Base-by-base conservation (phyloP, 2,797 vertebrate species). In the Selene dorsalis region DNA sequence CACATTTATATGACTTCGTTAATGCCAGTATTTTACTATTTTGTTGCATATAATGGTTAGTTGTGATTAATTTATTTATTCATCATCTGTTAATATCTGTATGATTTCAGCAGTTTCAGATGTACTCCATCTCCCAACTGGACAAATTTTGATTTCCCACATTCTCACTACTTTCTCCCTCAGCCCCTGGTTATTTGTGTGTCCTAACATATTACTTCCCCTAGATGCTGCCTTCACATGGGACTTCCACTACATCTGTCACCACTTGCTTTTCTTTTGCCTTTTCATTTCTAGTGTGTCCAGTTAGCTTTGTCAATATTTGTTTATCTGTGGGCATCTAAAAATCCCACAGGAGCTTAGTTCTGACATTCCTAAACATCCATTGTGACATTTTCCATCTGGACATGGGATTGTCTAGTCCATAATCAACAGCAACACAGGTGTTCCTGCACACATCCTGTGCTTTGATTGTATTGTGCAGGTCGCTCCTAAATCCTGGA, bases 241-340 rank as follows among this genome's bases (percentile, higher is more conserved):
- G 60, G 67, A 75, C 3, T 10, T 18, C 39, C 18, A 26, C 41
- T 43, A 14, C 32, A 18, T 78, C 65, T 78, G 26, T 77, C 57
- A 28, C 35, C 58, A 50, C 24, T 59, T 75, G 41, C 20, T 67
- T 69, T 74, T 62, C 17, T 55, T 17, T 24, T 61, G 6, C 22
- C 24, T 62, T 1, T 64, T 14, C 11, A 57, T 73, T 50, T 78
- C 43, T 30, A 62, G 38, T 57, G 45, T 24, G 63, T 76, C 52
- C 57, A 67, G 14, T 72, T 59, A 41, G 24, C 48, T 63, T 60
- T 48, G 35, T 73, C 60, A 82, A 67, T 67, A 82, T 80, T 77
- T 79, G 39, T 83, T 73, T 79, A 56, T 20, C 59, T 73, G 13
- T 65, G 1, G 14, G 59, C 45, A 50, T 64, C n/a, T 56, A 5